A percentile compares a stretch with the other conserved stretches of the same genome.
Evolutionary conservation across 2,797 vertebrate genomes (phyloP).

Genomic region (Etheostoma perlongum): DNA sequence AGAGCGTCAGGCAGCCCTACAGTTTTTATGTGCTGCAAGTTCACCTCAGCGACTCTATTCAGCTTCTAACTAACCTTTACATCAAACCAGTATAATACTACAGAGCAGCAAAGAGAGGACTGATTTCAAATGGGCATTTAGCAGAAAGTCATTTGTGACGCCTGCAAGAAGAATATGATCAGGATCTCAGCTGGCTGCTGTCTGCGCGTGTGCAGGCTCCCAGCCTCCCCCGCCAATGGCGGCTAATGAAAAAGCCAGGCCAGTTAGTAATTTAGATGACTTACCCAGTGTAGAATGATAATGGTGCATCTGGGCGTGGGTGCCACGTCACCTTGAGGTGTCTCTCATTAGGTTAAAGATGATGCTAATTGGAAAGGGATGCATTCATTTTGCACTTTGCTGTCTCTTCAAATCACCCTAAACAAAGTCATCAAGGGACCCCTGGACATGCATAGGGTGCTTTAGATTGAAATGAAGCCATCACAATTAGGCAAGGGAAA

Average conservation of each 20-base stretch:
- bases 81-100: slow-evolving; percentile 35
- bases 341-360: slow-evolving; percentile 97
- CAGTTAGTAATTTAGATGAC: slow-evolving; percentile 83
- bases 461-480: slow-evolving; percentile 88
- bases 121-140: slow-evolving; percentile 40
- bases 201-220: slow-evolving; percentile 13
- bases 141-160: slow-evolving; percentile 38
- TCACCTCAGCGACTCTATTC: slow-evolving; percentile 31
- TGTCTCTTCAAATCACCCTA: slow-evolving; percentile 95
- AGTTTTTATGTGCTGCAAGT: slow-evolving; percentile 33
- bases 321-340: slow-evolving; percentile 95
- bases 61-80: slow-evolving; percentile 21
- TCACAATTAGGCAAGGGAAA: slow-evolving; percentile 89
- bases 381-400: slow-evolving; percentile 95
- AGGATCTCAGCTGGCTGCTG: slow-evolving; percentile 37
- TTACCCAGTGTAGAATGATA: slow-evolving; percentile 87
- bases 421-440: slow-evolving; percentile 94
- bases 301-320: slow-evolving; percentile 85
- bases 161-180: slow-evolving; percentile 40
- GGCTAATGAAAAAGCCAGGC: slow-evolving; percentile 91
- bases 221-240: slow-evolving; percentile 57
- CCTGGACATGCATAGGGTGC: slow-evolving; percentile 81
- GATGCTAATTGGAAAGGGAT: slow-evolving; percentile 97
- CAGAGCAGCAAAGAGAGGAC: slow-evolving; percentile 24
- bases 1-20: slow-evolving; percentile 21